Evolutionary conservation across 2,797 vertebrate genomes (phyloP).

Genomic region (Ceryle rudis): DNA sequence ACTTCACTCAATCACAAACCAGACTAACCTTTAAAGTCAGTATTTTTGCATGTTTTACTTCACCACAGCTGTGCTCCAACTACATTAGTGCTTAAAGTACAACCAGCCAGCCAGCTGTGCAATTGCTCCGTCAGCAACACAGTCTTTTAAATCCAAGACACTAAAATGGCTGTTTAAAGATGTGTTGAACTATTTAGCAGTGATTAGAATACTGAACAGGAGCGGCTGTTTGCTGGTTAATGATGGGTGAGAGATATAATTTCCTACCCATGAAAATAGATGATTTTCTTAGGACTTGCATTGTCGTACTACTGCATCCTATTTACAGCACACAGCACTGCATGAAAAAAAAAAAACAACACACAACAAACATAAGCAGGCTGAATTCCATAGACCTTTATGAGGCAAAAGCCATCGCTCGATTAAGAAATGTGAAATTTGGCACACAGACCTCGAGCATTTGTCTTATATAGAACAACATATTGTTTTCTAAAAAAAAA

Average conservation of each 20-base stretch:
- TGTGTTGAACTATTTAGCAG: accelerated
- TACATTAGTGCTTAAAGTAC: neutral
- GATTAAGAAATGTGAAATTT: neutral
- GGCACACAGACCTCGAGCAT: neutral
- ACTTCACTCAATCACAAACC: neutral
- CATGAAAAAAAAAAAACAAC: neutral
- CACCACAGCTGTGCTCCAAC: neutral
- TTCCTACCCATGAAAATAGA: neutral
- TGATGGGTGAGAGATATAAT: neutral
- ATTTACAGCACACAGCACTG: neutral
- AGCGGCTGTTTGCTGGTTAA: neutral
- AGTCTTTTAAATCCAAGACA: neutral
- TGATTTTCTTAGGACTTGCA: neutral
- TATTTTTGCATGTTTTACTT: neutral
- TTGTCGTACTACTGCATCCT: neutral
- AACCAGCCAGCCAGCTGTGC: conserved; percentile 3
- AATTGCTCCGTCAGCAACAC: neutral
- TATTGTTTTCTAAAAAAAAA: neutral
- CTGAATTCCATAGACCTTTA: neutral
- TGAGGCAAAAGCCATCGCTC: neutral
- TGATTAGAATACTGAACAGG: neutral
- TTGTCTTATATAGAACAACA: neutral
- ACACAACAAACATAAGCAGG: neutral
- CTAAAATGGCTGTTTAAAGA: neutral
- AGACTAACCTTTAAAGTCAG: neutral